Base-by-base conservation (phyloP, 2,797 vertebrate species). In the Poeciliopsis paucimaculata region DNA sequence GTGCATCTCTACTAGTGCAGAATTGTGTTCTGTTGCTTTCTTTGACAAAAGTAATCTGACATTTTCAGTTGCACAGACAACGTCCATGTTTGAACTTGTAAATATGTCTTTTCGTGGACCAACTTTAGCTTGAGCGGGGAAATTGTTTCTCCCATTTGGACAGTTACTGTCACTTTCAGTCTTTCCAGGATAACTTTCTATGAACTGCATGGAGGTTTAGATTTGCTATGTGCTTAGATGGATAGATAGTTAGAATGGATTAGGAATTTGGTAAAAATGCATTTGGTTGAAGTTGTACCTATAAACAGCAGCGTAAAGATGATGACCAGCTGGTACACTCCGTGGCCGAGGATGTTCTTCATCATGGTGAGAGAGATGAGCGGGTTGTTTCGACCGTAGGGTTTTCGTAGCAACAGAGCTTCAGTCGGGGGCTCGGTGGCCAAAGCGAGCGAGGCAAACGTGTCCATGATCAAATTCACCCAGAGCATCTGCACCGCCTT, bases 401-500 rank as follows among this genome's bases (percentile, higher is more conserved):
- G 97, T 94, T 96, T 97, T 85, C 97, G 95, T 81, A 97, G 94
- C 82, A 98, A 93, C 89, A 98, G 95, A 0, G 95, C 94, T 91
- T 98, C 97, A 0, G 97, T 98, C 72, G 97, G 97, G 1, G 97
- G 97, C 84, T 98, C 97, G 0, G 97, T 98, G 73, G 97, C 97
- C 88, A 98, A 92, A 36, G 97, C 97, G 92, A 98, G 94, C 8
- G 97, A 98, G 1, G 97, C 97, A 31, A 98, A 97, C 0, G 97
- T 98, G 93, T 98, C 97, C 97, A 98, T 98, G 92, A 98, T 98
- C 80, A 98, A 95, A 87, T 98, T 98, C 85, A 98, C 97, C 97
- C 97, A 98, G 71, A 98, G 92, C 97, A 98, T 98, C 93, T 98
- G 97, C 71, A 98, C 97, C 0, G 97, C 97, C 94, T 98, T 98